Percentiles rank a stretch among this genome's conserved stretches.
phyloP scores from a whole-genome alignment of 2,888 invertebrate species.

The Acleris literana region DNA sequence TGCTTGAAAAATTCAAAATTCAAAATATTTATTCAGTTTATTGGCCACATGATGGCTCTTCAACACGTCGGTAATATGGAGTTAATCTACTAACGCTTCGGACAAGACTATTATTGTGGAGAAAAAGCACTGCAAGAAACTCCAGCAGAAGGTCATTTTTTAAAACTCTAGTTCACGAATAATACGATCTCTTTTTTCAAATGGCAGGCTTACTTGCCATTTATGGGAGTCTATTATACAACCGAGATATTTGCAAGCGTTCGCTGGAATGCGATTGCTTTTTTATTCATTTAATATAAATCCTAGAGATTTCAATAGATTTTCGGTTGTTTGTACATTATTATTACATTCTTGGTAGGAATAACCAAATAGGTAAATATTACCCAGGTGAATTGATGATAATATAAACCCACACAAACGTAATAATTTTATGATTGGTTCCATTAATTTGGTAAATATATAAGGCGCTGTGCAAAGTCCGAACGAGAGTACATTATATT shows the following conservation, averaged over 20 bases:
- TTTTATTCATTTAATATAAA: slow-evolving; percentile 7
- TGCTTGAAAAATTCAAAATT: not conserved
- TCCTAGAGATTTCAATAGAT: too few species aligned
- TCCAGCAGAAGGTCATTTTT: too few species aligned
- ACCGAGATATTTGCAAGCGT: slow-evolving; percentile 1
- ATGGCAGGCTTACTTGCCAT: not conserved
- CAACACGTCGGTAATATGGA: too few species aligned
- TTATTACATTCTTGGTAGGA: not conserved
- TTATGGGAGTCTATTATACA: slow-evolving; percentile 2
- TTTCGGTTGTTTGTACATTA: slow-evolving; percentile 2
- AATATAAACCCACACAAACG: not conserved
- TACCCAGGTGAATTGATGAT: not conserved
- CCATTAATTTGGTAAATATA: too few species aligned
- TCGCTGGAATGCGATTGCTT: slow-evolving; percentile 1
- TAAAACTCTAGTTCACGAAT: too few species aligned
- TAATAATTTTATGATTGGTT: not conserved
- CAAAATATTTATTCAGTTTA: too few species aligned
- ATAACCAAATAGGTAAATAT: not conserved
- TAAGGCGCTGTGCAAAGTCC: too few species aligned
- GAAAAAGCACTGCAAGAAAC: too few species aligned
- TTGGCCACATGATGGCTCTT: not conserved
- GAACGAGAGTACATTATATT: too few species aligned
- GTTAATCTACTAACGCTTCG: too few species aligned
- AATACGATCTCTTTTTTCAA: too few species aligned
- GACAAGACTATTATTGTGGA: too few species aligned